Percentiles rank a stretch among this genome's conserved stretches.
These are phyloP conservation scores for Lochmaea capreae DNA, from an alignment of 2,888 invertebrate species.

Conservation along the genomic window DNA sequence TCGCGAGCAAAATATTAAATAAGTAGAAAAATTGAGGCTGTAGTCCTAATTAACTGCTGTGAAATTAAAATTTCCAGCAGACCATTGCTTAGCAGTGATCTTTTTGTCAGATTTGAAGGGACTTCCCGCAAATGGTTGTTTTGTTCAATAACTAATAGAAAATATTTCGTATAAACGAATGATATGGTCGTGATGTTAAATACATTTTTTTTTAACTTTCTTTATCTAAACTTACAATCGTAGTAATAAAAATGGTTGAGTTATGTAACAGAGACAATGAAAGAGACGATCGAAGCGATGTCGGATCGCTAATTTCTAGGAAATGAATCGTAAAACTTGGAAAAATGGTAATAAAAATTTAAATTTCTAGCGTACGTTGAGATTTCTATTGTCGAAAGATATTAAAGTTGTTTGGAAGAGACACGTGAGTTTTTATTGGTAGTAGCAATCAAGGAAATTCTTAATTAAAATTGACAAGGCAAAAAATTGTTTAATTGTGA, in stretches of 20 bases:
- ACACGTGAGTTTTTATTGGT: neutral
- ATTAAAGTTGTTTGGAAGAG: neutral
- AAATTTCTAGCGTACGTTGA: neutral
- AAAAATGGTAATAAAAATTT: constrained; percentile 5
- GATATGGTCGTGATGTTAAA: neutral
- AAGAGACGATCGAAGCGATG: constrained; percentile 9
- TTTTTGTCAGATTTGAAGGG: too few species aligned
- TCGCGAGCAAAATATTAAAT: too few species aligned
- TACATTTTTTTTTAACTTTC: neutral
- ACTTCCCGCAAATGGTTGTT: too few species aligned
- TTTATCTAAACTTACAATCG: constrained; percentile 15
- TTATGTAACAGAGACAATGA: constrained; percentile 10
- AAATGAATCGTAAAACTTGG: constrained; percentile 8
- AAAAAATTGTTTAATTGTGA: neutral
- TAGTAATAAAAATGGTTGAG: constrained; percentile 1
- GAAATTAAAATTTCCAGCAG: too few species aligned
- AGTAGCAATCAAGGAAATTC: neutral
- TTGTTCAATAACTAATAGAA: neutral
- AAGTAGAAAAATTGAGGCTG: too few species aligned
- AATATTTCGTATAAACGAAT: neutral
- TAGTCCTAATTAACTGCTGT: too few species aligned
- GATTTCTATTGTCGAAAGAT: neutral
- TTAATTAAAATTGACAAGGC: neutral
- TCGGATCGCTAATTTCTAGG: constrained; percentile 7
- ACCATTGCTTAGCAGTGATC: too few species aligned